phyloP scores from a whole-genome alignment of 2,888 invertebrate species.

The Platypus cylindrus region DNA sequence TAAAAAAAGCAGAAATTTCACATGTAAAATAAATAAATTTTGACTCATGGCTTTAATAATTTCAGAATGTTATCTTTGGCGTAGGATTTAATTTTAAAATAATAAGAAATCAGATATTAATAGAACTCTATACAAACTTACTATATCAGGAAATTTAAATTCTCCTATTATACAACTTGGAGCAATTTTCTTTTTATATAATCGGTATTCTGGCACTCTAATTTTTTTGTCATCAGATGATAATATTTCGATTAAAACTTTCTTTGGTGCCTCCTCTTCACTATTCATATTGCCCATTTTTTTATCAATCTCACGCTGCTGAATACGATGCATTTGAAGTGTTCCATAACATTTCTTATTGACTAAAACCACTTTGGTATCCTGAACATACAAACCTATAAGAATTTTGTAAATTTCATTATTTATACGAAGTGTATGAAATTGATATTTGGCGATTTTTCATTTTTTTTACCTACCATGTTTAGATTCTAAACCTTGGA shows the following conservation, averaged over 20 bases:
- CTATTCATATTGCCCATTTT: slow-evolving; percentile 25
- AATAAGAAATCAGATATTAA: no score
- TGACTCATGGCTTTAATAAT: no score
- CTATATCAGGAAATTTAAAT: slow-evolving; percentile 47
- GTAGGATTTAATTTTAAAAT: not conserved
- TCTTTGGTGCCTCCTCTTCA: slow-evolving; percentile 14
- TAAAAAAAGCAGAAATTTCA: slow-evolving; percentile 1
- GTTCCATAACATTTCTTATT: slow-evolving; percentile 64
- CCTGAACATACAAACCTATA: slow-evolving; percentile 45
- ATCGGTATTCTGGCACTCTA: slow-evolving; percentile 43
- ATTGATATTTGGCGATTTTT: no score
- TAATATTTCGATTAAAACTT: slow-evolving; percentile 26
- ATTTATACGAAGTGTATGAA: no score
- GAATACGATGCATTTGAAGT: slow-evolving; percentile 60
- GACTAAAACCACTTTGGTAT: slow-evolving; percentile 54
- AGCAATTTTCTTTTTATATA: slow-evolving; percentile 45
- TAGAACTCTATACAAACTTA: no score
- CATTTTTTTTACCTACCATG: slow-evolving; percentile 13
- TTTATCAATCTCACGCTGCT: slow-evolving; percentile 49
- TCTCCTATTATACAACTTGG: slow-evolving; percentile 47
- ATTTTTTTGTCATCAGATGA: slow-evolving; percentile 22
- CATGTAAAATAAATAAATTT: no score
- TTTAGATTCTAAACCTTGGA: slow-evolving; percentile 45
- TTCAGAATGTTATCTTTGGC: no score
- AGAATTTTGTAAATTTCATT: not conserved